phyloP scores from a whole-genome alignment of 2,113 vertebrate genomes.

The Eonycteris spelaea region DNA sequence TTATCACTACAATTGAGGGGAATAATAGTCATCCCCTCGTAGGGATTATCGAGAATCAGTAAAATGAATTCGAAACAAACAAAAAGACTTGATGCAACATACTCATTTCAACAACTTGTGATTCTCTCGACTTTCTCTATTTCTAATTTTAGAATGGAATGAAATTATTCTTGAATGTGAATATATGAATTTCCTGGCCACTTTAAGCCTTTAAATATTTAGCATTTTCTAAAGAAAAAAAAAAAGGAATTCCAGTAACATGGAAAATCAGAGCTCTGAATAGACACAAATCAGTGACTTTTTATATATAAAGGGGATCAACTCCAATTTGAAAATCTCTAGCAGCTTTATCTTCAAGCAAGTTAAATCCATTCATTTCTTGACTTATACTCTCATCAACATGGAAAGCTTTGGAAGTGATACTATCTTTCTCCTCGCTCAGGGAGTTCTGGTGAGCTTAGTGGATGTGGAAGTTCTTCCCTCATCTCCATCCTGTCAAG shows the following conservation, averaged over 20 bases:
- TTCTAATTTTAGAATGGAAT: conserved; percentile 62
- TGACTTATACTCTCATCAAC: not conserved
- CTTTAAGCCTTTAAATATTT: conserved; percentile 25
- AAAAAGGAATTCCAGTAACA: not conserved
- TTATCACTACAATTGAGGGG: too few species aligned
- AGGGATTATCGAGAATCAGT: not conserved
- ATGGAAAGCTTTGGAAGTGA: not conserved
- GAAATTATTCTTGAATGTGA: conserved; percentile 39
- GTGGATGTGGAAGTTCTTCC: not conserved
- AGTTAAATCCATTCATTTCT: not conserved
- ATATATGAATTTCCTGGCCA: conserved; percentile 45
- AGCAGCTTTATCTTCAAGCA: not conserved
- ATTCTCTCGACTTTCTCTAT: not conserved
- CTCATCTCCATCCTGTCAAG: not conserved
- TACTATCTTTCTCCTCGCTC: fast-evolving
- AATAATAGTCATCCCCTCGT: too few species aligned
- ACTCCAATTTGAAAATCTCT: not conserved
- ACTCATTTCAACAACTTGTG: not conserved
- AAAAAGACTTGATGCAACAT: not conserved
- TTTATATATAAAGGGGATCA: not conserved
- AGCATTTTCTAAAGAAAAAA: conserved; percentile 20
- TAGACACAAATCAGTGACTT: not conserved
- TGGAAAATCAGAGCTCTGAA: not conserved
- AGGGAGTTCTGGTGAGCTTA: not conserved
- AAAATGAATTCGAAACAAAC: not conserved